phyloP scores from a whole-genome alignment of 2,797 vertebrate species.

The Apogon hyalosoma region DNA sequence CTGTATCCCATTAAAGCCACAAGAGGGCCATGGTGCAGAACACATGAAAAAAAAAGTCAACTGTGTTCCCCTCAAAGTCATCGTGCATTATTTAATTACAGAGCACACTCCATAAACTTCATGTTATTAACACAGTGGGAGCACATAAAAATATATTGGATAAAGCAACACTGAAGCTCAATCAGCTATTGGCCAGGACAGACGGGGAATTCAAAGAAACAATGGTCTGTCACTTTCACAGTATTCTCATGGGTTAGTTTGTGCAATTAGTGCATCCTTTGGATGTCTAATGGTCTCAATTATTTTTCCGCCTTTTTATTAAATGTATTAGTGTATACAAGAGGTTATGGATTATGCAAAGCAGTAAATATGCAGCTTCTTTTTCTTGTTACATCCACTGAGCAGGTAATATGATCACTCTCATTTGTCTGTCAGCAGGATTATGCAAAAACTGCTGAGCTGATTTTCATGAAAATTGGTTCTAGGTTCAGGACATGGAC shows the following conservation, averaged over 20 bases:
- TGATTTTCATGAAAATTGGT: no score
- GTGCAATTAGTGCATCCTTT: conserved; percentile 21
- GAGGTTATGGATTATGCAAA: neutral
- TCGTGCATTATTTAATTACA: conserved; percentile 77
- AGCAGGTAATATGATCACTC: neutral
- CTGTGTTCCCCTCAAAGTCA: conserved; percentile 69
- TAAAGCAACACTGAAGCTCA: conserved; percentile 61
- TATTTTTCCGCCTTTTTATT: conserved; percentile 2
- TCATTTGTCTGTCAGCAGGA: no score
- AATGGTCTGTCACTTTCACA: conserved; percentile 20
- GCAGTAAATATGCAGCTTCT: neutral
- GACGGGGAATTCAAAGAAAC: conserved; percentile 19
- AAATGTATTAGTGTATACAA: neutral
- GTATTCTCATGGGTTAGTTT: conserved; percentile 16
- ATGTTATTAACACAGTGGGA: conserved; percentile 76
- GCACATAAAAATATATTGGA: conserved; percentile 76
- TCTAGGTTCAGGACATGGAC: no score
- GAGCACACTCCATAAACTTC: conserved; percentile 76
- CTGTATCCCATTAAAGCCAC: conserved; percentile 79
- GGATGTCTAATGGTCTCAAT: neutral
- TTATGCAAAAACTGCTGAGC: no score
- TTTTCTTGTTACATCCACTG: neutral
- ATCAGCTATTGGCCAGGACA: conserved; percentile 42
- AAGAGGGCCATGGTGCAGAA: conserved; percentile 57
- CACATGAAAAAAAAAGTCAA: conserved; percentile 34